These are phyloP conservation scores for Dipodomys ordii DNA, from an alignment of 2,113 vertebrate genomes.

Conservation along the genomic window DNA sequence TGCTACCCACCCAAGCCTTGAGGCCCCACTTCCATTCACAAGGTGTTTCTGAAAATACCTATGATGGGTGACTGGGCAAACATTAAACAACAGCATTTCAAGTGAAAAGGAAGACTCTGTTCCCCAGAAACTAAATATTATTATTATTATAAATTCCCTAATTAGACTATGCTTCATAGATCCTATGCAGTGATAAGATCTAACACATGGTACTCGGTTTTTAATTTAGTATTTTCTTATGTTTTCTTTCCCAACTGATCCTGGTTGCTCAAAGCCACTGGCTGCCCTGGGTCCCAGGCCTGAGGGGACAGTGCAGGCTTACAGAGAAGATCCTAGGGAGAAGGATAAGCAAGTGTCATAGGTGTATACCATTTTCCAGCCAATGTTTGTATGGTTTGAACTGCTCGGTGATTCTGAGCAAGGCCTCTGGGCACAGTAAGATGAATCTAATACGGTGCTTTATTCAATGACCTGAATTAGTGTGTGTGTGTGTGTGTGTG, in stretches of 20 bases:
- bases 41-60: not conserved
- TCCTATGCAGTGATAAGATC: not conserved
- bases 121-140: not conserved
- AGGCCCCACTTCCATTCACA: not conserved
- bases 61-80: not conserved
- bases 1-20: accelerated
- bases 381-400: not conserved
- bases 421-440: not conserved
- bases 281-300: not conserved
- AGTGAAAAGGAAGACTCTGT: not conserved
- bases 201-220: not conserved
- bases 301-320: not conserved
- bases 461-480: not conserved
- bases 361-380: not conserved
- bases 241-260: constrained; percentile 18
- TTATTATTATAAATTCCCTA: not conserved
- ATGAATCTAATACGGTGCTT: not conserved
- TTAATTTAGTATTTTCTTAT: constrained; percentile 4
- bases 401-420: not conserved
- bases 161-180: constrained; percentile 1
- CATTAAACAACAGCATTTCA: not conserved
- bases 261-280: not conserved
- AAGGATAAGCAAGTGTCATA: not conserved
- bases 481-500: too few relatives aligned
- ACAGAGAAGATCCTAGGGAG: not conserved